Conservation (phyloP, 2,888 invertebrate genomes). For the Conomelus anceps region DNA sequence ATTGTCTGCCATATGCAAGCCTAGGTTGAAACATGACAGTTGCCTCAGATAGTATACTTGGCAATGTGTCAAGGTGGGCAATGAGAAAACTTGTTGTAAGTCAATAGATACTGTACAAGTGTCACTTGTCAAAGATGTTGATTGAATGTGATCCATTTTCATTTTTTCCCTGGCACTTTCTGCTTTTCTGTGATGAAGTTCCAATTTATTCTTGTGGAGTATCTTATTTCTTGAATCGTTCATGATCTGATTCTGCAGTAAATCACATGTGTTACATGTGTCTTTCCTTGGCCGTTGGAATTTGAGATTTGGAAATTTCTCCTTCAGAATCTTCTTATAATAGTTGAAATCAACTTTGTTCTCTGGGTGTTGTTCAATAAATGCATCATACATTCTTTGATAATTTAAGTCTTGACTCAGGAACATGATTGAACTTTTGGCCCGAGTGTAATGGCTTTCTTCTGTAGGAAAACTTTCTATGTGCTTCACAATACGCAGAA, state of each 20-base stretch:
- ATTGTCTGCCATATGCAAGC: neutral
- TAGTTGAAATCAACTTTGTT: slow-evolving; percentile 1
- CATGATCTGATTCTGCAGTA: neutral
- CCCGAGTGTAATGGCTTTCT: slow-evolving; percentile 22
- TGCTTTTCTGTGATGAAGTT: neutral
- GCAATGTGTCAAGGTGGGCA: neutral
- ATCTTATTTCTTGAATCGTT: neutral
- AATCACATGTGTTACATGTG: neutral
- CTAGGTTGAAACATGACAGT: neutral
- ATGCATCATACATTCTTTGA: slow-evolving; percentile 15
- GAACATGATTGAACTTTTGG: slow-evolving; percentile 17
- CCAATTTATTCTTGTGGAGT: neutral
- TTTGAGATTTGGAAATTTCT: slow-evolving; percentile 20
- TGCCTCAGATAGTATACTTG: neutral
- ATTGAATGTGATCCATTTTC: neutral
- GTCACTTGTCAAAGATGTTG: neutral
- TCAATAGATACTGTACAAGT: neutral
- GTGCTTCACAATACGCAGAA: slow-evolving; percentile 19
- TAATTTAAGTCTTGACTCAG: slow-evolving; percentile 24
- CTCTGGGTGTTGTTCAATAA: slow-evolving; percentile 17
- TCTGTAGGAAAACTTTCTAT: slow-evolving; percentile 24
- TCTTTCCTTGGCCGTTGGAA: slow-evolving; percentile 2
- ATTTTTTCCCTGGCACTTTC: neutral
- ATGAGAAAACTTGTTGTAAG: neutral
- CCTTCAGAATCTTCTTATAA: slow-evolving; percentile 18